Evolutionary conservation across 2,888 invertebrate species (phyloP), one percentile per base, ranked within the genome.

Genomic region (Drosophila differens): DNA sequence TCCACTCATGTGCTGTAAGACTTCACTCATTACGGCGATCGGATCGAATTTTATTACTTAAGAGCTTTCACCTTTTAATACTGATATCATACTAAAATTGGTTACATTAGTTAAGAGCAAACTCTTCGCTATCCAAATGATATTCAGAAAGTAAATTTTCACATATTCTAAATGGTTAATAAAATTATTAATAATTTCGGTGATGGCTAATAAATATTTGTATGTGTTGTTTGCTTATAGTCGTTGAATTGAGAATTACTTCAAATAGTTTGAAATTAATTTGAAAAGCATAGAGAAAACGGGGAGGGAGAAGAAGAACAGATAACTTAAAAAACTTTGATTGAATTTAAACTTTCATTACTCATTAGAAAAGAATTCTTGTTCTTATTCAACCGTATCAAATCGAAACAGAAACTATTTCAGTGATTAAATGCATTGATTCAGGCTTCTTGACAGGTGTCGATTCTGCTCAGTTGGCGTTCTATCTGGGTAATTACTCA

Each of bases 401-500:
- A 57, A 32, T 22, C 7, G 39, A 33, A 47, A 30, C 35, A 37
- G 16, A 35, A 70, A 70, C 30, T n/a, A 47, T 47, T 33, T 57
- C 25, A 41, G 19, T 49, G 49, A 30, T 22, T 35, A 47, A 47
- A 33, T 53, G 47, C 37, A 53, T 33, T 25, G 22, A 47, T 33
- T 60, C 53, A 33, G 47, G 33, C 39, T 54, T 54, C 28, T 47
- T 47, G 59, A 30, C 70, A 70, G 59, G 59, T 60, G 39, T 54
- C 59, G 53, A 54, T 39, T 33, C 25, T 58, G n/a, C 41, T 47
- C 35, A 49, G 41, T 28, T 62, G 59, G 28, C 33, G 35, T 67
- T 33, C 28, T 14, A 3, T 28, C 37, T 55, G 35, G 35, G 53
- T 44, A 64, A 78, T 78, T 80, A 80, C 76, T 67, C 67, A 57